Evolutionary conservation across 2,113 vertebrate species (phyloP).

Genomic region (Odobenus rosmarus): DNA sequence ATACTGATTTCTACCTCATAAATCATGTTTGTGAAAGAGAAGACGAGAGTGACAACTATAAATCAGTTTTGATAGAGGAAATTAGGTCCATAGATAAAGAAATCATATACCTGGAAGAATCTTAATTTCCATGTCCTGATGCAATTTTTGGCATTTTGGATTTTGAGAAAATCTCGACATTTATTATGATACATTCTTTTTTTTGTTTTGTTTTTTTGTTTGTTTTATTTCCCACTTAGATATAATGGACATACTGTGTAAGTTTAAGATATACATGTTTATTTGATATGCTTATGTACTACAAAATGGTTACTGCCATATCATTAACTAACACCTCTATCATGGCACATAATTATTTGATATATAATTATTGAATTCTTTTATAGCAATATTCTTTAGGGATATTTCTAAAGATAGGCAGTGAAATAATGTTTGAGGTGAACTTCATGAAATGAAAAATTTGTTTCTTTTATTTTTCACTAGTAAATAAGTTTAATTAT

Average conservation of each 20-base stretch:
- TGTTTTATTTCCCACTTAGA: neutral
- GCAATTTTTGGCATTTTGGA: neutral
- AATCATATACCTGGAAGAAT: neutral
- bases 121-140: neutral
- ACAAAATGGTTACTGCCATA: neutral
- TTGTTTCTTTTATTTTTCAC: slow-evolving; percentile 25
- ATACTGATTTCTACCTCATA: neutral
- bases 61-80: neutral
- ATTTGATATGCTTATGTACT: neutral
- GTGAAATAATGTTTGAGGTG: neutral
- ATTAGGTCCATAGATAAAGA: slow-evolving; percentile 1
- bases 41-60: neutral
- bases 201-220: neutral
- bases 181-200: neutral
- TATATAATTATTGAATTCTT: neutral
- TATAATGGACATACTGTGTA: neutral
- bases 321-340: neutral
- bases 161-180: slow-evolving; percentile 3
- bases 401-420: slow-evolving; percentile 11
- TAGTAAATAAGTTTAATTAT: slow-evolving; percentile 45
- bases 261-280: neutral
- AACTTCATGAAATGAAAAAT: slow-evolving; percentile 21
- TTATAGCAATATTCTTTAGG: neutral
- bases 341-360: neutral
- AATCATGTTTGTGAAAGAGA: slow-evolving; percentile 19